Evolutionary conservation across 2,888 invertebrate species (phyloP), one percentile per base, ranked within the genome.

Genomic region (Phorcus lineatus): DNA sequence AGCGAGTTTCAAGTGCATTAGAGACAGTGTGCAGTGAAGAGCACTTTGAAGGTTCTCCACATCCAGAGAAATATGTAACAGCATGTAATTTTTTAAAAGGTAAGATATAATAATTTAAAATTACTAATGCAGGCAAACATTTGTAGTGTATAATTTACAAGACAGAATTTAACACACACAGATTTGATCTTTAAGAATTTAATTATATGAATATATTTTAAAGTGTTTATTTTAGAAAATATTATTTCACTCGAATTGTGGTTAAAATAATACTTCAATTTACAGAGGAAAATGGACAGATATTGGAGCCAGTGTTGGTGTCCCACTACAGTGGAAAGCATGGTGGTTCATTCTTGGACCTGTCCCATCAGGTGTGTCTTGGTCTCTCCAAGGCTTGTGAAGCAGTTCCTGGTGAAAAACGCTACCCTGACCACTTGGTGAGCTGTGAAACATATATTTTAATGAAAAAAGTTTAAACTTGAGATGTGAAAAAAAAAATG

Each of bases 331-430:
- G 55, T 22, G 57, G 77, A 22, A 74, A 77, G 3, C 74, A 79
- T 31, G n/a, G 47, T 2, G 47, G 81, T 7, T 62, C 77, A 13
- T 82, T 79, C 54, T 66, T 81, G 28, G 82, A 81, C 57, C 79
- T 84, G 7, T 55, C 77, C 13, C 83, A 84, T n/a, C 81, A 78
- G 11, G 76, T 84, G 0, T 84, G 84, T 52, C 36, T 78, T 13
- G 79, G 62, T 52, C 77, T 83, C 19, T 70, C 81, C n/a, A 55
- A 54, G 9, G 78, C 83, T 28, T 84, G 84, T 75, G 55, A 77
- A 17, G 81, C 78, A 19, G 77, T 84, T 13, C 22, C 76, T 11
- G 80, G 80, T 16, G 67, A 78, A 40, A 31, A 67, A 9, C 74
- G 74, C 9, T 62, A 47, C 16, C 53, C 80, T 62, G 57, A 74